Evolutionary conservation across 2,888 invertebrate genomes (phyloP).

Genomic region (Odontocerum albicorne): DNA sequence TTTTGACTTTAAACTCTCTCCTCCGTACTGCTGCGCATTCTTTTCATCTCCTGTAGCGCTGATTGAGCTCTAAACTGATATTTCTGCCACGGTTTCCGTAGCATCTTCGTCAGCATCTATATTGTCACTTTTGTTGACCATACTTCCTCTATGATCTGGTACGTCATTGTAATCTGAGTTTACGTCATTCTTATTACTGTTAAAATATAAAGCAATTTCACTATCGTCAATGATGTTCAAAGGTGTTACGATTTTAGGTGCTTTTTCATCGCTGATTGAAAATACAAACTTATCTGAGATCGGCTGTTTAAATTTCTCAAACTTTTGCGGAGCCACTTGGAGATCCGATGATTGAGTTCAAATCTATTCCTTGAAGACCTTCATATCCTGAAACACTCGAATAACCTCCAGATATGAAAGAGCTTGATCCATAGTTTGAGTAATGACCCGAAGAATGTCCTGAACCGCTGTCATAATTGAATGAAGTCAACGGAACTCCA

Average conservation of each 20-base stretch:
- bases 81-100: constrained; percentile 48
- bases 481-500: neutral
- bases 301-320: constrained; percentile 39
- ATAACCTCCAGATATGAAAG: constrained; percentile 31
- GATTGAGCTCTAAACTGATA: constrained; percentile 53
- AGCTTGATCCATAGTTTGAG: no score
- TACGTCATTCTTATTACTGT: constrained; percentile 56
- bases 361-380: constrained; percentile 36
- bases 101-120: no score
- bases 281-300: constrained; percentile 23
- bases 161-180: constrained; percentile 50
- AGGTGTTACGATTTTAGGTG: constrained; percentile 38
- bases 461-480: neutral
- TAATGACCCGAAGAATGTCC: neutral
- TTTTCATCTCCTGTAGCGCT: constrained; percentile 40
- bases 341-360: constrained; percentile 37
- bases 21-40: constrained; percentile 31
- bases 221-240: constrained; percentile 56
- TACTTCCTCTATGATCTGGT: constrained; percentile 36
- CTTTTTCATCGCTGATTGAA: constrained; percentile 23
- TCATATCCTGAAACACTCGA: constrained; percentile 35
- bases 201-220: constrained; percentile 62
- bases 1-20: no score
- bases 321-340: constrained; percentile 43
- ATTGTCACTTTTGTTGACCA: constrained; percentile 36